Evolutionary conservation across 2,113 vertebrate genomes (phyloP).

Genomic region (Calidris pygmaea): DNA sequence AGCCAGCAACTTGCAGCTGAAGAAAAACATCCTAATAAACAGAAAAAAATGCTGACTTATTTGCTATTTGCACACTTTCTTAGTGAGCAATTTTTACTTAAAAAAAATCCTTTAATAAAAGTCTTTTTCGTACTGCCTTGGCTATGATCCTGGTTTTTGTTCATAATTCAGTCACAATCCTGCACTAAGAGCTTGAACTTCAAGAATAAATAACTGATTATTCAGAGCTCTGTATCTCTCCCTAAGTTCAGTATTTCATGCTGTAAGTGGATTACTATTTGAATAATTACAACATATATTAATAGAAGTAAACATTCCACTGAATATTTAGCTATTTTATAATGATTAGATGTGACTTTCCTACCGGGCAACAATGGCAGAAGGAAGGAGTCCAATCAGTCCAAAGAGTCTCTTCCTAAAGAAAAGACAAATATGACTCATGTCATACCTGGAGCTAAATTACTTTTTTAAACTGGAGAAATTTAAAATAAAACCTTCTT

Average conservation of each 20-base stretch:
- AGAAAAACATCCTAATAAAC: neutral
- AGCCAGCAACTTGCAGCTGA: neutral
- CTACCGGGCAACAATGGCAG: neutral
- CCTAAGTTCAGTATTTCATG: neutral
- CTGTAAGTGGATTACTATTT: neutral
- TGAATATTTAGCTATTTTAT: neutral
- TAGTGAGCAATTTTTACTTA: neutral
- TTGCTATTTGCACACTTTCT: neutral
- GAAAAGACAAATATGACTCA: neutral
- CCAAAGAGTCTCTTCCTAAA: constrained; percentile 5
- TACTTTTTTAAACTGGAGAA: neutral
- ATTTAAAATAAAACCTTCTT: neutral
- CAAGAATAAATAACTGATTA: neutral
- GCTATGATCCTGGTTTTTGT: neutral
- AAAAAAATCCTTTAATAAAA: neutral
- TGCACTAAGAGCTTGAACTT: neutral
- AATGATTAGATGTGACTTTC: neutral
- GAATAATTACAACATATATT: neutral
- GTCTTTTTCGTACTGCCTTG: neutral
- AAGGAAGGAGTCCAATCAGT: neutral
- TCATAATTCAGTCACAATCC: neutral
- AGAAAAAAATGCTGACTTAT: neutral
- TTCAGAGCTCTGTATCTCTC: neutral
- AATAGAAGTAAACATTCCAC: neutral
- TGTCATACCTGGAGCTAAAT: neutral